These are phyloP conservation scores for Podarcis muralis DNA, from an alignment of 2,113 vertebrate species.

Conservation along the genomic window DNA sequence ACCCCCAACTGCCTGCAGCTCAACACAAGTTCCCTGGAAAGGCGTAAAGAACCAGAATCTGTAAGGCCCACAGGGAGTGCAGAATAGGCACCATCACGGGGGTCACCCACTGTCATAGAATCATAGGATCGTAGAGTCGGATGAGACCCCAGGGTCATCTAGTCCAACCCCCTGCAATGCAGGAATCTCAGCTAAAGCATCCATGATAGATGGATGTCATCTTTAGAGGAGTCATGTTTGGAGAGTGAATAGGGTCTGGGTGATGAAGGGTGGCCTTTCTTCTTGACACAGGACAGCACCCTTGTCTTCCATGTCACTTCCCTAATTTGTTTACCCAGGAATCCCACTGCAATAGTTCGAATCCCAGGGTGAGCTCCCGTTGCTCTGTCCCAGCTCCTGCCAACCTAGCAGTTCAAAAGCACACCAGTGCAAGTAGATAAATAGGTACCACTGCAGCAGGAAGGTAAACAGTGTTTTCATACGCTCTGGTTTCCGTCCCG, in stretches of 20 bases:
- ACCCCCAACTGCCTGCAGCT: slow-evolving; percentile 6
- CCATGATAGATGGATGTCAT: too few species aligned
- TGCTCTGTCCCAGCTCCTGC: too few species aligned
- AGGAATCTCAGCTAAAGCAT: too few species aligned
- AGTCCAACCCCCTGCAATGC: too few species aligned
- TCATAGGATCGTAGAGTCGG: too few species aligned
- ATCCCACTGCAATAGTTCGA: not conserved
- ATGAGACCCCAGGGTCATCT: too few species aligned
- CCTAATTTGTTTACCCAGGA: not conserved
- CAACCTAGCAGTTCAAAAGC: too few species aligned
- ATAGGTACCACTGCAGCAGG: too few species aligned
- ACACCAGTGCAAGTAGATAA: too few species aligned
- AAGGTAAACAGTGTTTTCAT: too few species aligned
- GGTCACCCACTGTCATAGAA: not conserved
- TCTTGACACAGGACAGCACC: not conserved
- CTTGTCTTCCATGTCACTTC: not conserved
- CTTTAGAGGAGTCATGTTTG: not conserved
- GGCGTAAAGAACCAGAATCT: not conserved
- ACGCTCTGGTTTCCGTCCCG: too few species aligned
- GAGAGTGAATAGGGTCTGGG: not conserved
- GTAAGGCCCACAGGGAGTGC: not conserved
- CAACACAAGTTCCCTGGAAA: not conserved
- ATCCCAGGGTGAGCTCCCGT: too few species aligned
- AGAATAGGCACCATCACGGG: not conserved
- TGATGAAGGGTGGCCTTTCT: not conserved